Conservation (phyloP, 2,113 vertebrate genomes). For the Callorhinus ursinus region DNA sequence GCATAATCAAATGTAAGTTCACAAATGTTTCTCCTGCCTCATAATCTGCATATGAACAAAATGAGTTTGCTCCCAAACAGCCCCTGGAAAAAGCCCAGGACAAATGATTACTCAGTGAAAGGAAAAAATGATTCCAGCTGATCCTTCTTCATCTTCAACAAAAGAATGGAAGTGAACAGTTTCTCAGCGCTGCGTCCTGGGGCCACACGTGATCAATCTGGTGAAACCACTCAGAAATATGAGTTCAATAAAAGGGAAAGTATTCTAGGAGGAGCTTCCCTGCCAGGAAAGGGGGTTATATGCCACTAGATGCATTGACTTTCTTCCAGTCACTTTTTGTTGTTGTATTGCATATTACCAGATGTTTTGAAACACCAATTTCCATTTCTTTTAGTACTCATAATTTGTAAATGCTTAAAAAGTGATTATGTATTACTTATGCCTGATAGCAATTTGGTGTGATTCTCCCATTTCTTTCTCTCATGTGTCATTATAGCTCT, state of each 20-base stretch:
- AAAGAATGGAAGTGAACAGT: not conserved
- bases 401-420: not conserved
- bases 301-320: not conserved
- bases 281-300: not conserved
- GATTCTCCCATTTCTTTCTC: not conserved
- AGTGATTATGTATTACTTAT: not conserved
- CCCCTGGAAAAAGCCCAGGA: slow-evolving; percentile 46
- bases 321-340: not conserved
- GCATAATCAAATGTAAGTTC: slow-evolving; percentile 33
- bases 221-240: not conserved
- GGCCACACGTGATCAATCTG: not conserved
- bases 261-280: not conserved
- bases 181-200: not conserved
- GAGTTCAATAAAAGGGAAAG: not conserved
- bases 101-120: slow-evolving; percentile 6
- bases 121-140: not conserved
- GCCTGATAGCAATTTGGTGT: not conserved
- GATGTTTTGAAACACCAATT: not conserved
- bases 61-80: slow-evolving; percentile 49
- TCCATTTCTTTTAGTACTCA: not conserved
- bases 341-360: not conserved
- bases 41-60: not conserved
- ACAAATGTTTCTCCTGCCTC: slow-evolving; percentile 46
- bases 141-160: not conserved
- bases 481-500: not conserved